These are phyloP conservation scores for Morelia viridis DNA, from an alignment of 2,797 vertebrate genomes.

Conservation along the genomic window DNA sequence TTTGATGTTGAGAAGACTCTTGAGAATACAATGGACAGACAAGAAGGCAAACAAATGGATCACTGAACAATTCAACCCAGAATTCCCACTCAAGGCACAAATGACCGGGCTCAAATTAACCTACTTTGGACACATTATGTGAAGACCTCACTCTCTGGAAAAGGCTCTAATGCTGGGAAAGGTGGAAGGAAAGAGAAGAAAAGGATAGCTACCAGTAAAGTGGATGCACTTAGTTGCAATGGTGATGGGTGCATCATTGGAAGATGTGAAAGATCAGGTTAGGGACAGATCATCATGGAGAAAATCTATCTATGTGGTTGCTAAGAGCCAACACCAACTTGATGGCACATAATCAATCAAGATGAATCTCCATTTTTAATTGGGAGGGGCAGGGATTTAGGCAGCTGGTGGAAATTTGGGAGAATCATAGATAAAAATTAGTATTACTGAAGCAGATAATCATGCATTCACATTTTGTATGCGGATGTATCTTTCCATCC, in stretches of 20 bases:
- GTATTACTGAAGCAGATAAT: neutral
- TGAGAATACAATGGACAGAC: neutral
- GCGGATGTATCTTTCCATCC: neutral
- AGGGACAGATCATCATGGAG: neutral
- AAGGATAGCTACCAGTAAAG: neutral
- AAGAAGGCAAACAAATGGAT: neutral
- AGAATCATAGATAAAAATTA: too few species aligned
- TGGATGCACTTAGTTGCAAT: neutral
- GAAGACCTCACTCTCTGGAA: neutral
- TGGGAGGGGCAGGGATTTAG: neutral
- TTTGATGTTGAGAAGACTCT: neutral
- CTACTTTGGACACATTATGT: neutral
- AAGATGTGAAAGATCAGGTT: neutral
- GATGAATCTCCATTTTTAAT: neutral
- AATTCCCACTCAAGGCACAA: neutral
- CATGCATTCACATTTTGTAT: neutral
- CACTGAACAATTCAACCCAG: neutral
- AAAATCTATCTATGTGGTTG: neutral
- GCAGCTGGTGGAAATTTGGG: too few species aligned
- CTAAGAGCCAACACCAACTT: neutral
- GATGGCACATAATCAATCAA: neutral
- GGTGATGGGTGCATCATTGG: neutral
- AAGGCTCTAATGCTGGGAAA: neutral
- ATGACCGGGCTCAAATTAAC: neutral
- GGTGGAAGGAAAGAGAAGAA: neutral